Percentiles rank a stretch among this genome's conserved stretches.
Conservation (phyloP, 35 echinoderm and acorn worm species). For the Holothuria glaberrima region DNA sequence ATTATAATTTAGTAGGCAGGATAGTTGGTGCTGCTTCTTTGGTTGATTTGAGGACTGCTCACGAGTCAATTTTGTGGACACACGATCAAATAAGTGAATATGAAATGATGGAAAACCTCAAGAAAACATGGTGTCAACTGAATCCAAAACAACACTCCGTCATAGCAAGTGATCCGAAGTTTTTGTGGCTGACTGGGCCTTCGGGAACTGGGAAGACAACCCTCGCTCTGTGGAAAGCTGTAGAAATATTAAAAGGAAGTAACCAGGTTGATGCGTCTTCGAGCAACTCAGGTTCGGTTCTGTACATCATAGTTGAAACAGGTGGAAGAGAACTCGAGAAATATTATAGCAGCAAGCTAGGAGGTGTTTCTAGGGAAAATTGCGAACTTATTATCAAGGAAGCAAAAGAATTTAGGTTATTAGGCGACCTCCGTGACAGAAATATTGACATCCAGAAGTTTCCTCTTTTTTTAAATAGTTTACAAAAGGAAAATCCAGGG, state of each 20-base stretch:
- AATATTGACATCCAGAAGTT: not conserved
- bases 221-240: not conserved
- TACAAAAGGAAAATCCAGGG: not conserved
- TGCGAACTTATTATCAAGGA: not conserved
- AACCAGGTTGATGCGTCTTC: too few relatives aligned
- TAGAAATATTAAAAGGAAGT: not conserved
- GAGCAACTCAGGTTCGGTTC: not conserved
- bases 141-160: constrained; percentile 14
- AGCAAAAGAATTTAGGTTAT: not conserved
- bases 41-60: not conserved
- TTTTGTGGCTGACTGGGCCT: not conserved
- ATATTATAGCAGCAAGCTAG: not conserved
- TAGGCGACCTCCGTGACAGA: not conserved
- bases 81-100: not conserved
- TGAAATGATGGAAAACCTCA: not conserved
- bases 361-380: not conserved
- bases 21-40: constrained; percentile 31
- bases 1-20: not conserved
- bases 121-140: not conserved
- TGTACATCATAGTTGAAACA: not conserved
- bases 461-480: not conserved
- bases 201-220: constrained; percentile 32
- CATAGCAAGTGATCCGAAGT: not conserved
- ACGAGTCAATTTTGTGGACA: not conserved
- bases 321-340: not conserved